phyloP scores from a whole-genome alignment of 2,113 vertebrate species.

The Nannobrachium achirus region DNA sequence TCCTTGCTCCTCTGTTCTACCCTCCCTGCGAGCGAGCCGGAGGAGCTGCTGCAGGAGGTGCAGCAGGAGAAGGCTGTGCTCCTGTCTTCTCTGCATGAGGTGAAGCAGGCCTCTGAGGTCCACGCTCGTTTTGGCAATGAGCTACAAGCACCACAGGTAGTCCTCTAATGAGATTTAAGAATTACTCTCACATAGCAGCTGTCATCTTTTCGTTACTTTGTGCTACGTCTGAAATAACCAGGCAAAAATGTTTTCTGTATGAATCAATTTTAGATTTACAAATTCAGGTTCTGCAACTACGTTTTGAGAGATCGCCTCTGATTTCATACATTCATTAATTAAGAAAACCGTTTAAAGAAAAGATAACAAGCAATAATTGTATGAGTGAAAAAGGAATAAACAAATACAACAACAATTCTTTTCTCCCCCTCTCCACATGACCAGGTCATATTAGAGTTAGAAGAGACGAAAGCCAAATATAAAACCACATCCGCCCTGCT shows the following conservation, averaged over 20 bases:
- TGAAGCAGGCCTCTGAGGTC: slow-evolving; percentile 61
- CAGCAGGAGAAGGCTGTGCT: slow-evolving; percentile 62
- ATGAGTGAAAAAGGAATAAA: not conserved
- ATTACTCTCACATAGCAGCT: not conserved
- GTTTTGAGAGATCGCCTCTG: too few species aligned
- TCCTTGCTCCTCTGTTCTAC: slow-evolving; percentile 4
- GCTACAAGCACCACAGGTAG: slow-evolving; percentile 57
- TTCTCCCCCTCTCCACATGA: slow-evolving; percentile 46
- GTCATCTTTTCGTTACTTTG: not conserved
- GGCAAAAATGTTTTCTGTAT: not conserved
- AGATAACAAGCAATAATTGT: not conserved
- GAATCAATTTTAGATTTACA: too few species aligned
- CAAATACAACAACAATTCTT: not conserved
- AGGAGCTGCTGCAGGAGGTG: slow-evolving; percentile 66
- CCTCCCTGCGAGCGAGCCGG: slow-evolving; percentile 20
- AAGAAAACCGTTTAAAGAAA: not conserved
- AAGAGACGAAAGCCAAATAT: slow-evolving; percentile 61
- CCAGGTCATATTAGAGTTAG: slow-evolving; percentile 63
- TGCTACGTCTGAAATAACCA: not conserved
- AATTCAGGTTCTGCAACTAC: too few species aligned
- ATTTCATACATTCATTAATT: too few species aligned
- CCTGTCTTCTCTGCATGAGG: slow-evolving; percentile 67
- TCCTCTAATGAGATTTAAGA: not conserved
- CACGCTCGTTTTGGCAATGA: slow-evolving; percentile 55
- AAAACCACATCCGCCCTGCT: slow-evolving; percentile 58